Percentiles rank a stretch among this genome's conserved stretches.
Conservation (phyloP, 2,113 vertebrate genomes). For the Bombycilla garrulus region DNA sequence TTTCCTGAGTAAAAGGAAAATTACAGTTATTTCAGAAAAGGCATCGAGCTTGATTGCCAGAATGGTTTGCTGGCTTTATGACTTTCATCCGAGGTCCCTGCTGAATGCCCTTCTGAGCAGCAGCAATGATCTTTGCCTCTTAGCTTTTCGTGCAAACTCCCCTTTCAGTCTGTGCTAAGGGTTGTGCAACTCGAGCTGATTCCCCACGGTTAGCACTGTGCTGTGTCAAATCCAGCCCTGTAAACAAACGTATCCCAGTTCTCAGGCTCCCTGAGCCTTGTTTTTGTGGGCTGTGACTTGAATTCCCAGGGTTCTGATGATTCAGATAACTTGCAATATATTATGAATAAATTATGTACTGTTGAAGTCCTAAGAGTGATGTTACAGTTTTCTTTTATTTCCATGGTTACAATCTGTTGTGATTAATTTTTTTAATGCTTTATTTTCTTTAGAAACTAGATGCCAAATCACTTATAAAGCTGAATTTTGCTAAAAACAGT, state of each 20-base stretch:
- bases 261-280: not conserved
- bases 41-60: not conserved
- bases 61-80: not conserved
- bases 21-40: not conserved
- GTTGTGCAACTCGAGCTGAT: not conserved
- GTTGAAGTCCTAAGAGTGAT: not conserved
- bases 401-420: not conserved
- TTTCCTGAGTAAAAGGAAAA: not conserved
- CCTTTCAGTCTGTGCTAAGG: not conserved
- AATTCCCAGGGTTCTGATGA: slow-evolving; percentile 4
- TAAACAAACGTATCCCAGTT: not conserved
- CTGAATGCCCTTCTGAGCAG: not conserved
- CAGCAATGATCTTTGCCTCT: not conserved
- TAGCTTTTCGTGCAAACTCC: not conserved
- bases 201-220: not conserved
- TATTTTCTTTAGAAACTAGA: slow-evolving; percentile 86
- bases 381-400: not conserved
- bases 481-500: slow-evolving; percentile 91
- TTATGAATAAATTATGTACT: not conserved
- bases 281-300: not conserved
- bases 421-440: slow-evolving; percentile 23
- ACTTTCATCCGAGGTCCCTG: not conserved
- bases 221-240: not conserved
- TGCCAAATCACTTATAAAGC: slow-evolving; percentile 89
- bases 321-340: not conserved